Evolutionary conservation across 92 coral and sea anemone genomes (phyloP), one percentile per base, ranked within the genome.

Genomic region (Pocillopora meandrina): DNA sequence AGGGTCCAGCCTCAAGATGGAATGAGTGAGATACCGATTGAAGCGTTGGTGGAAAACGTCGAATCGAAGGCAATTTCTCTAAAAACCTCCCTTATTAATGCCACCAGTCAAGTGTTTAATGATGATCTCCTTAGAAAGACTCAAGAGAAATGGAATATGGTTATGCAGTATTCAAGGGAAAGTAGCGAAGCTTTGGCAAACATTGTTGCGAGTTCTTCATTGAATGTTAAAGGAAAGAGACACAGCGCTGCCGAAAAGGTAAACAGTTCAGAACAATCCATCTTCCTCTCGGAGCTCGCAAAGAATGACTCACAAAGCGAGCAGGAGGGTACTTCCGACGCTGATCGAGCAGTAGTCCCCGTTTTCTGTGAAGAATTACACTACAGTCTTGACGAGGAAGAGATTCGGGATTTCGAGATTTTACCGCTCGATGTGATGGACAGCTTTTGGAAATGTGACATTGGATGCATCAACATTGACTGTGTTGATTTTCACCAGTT

Each of bases 91-190:
- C 87, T 90, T 20, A 49, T 87, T 65, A 82, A 77, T 60, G 90
- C 93, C 34, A 72, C 85, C 3, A 72, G 77, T 14, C 85, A 76
- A 12, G 72, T 90, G 3, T 72, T 84, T 62, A 90, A 84, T 61
- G 90, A 90, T 36, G 93, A 86, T 19, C 82, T 90, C 35, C 68
- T 90, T 56, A 82, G 67, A 56, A 82, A 87, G 47, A 90, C 93
- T 4, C 88, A 84, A 31, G 77, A 77, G 12, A 88, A 88, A 19
- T 90, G 90, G 82, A 86, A 90, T 47, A 74, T 62, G 66, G 86
- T 73, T 21, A 64, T 74, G 74, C 52, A 64, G 74, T 83, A 83
- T 16, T 83, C 86, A 33, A 83, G 61, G 74, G 73, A 83, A 71
- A 83, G 86, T 21, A 83, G 62, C 12, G 86, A 62, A 35, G 86